Conservation (phyloP, 2,113 vertebrate genomes). For the Cairina moschata region DNA sequence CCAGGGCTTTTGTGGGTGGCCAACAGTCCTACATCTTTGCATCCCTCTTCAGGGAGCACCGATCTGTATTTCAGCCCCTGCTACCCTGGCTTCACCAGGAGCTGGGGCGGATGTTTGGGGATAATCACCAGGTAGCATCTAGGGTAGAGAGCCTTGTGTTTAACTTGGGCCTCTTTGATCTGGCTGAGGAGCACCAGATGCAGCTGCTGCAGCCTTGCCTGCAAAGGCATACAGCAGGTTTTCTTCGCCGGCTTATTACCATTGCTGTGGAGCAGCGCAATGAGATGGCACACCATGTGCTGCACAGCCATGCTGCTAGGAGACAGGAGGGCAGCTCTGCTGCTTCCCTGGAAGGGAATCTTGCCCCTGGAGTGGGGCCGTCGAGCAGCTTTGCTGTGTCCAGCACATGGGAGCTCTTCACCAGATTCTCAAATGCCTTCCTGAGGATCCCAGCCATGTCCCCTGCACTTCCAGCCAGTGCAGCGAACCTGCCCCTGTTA, state of each 20-base stretch:
- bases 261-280: background rate
- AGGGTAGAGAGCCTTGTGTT: background rate
- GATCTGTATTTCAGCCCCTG: rapidly evolving
- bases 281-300: background rate
- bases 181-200: background rate
- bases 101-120: background rate
- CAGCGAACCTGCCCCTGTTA: background rate
- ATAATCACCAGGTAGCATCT: background rate
- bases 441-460: background rate
- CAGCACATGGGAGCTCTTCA: background rate
- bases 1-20: background rate
- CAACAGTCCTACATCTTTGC: background rate
- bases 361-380: background rate
- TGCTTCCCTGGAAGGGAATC: background rate
- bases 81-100: background rate
- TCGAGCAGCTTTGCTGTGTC: background rate
- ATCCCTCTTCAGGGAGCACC: rapidly evolving
- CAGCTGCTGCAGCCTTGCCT: background rate
- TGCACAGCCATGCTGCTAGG: background rate
- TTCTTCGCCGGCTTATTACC: background rate
- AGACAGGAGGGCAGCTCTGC: background rate
- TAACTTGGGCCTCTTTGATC: background rate
- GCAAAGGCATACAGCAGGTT: background rate
- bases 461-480: background rate
- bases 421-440: background rate